Evolutionary conservation across 2,113 vertebrate genomes (phyloP), one percentile per base, ranked within the genome.

Genomic region (Struthidea cinerea): DNA sequence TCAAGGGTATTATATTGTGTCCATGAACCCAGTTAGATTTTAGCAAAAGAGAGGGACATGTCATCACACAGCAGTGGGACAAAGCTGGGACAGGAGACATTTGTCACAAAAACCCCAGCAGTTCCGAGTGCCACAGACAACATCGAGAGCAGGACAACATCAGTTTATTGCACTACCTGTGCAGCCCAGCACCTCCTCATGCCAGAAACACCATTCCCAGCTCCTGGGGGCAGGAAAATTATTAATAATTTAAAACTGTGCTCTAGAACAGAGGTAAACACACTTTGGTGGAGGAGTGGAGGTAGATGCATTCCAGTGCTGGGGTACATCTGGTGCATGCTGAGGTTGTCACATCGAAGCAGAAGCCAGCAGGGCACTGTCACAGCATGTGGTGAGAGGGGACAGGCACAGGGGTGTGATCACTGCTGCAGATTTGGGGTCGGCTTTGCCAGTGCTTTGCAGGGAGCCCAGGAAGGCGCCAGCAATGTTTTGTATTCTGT

Each of bases 391-490:
- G 13, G 39, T 35, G 44, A 42, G 56, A 30, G 47, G 46, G 30
- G 37, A 27, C 64, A 50, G 73, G n/a, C 76, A 35, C 60, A 81
- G 56, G 52, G 47, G 21, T 10, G 49, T 56, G 81, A 82, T 46
- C 61, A 11, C 41, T 55, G 24, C 52, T 77, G 68, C 59, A 89
- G 78, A 68, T 81, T 37, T 37, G 53, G 65, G 80, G 61, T 24
- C 0, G 1, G 78, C 67, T 87, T 60, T 91, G 53, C 32, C 92
- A 55, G 57, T 42, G 69, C 53, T 89, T 95, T 76, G 67, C 53
- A 78, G 76, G 56, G 71, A 90, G 47, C 82, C 68, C 74, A 83
- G 94, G 57, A 91, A 95, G 89, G 90, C 53, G 41, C 77, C 84
- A 87, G 91, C 0, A 0, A 35, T 95, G 91, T 90, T 96, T 94